These are phyloP conservation scores for Balaeniceps rex DNA, from an alignment of 2,113 vertebrate species.

Conservation along the genomic window DNA sequence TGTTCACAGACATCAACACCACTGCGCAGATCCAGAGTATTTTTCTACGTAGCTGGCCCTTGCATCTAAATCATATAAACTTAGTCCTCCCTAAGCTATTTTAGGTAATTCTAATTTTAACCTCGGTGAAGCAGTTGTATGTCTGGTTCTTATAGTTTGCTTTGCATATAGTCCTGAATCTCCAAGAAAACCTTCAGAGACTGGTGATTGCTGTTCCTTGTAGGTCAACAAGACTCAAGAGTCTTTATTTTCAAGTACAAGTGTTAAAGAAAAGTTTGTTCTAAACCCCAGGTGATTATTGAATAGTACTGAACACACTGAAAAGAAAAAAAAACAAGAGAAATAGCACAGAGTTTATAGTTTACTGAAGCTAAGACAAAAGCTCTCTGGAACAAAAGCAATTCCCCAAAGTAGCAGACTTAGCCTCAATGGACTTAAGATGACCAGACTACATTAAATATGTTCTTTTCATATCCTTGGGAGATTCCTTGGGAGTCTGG, in stretches of 20 bases:
- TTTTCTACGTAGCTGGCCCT: not conserved
- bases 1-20: not conserved
- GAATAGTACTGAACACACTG: not conserved
- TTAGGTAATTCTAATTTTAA: not conserved
- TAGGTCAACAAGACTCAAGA: not conserved
- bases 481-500: not conserved
- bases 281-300: not conserved
- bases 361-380: not conserved
- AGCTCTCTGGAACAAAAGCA: not conserved
- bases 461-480: not conserved
- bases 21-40: not conserved
- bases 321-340: not conserved
- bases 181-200: not conserved
- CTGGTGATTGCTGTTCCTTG: not conserved
- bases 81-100: not conserved
- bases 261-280: not conserved
- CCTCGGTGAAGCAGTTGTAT: not conserved
- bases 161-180: not conserved
- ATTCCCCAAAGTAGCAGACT: not conserved
- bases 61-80: not conserved
- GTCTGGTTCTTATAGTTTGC: not conserved
- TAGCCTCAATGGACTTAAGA: not conserved
- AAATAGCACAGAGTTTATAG: not conserved
- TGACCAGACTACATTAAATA: not conserved
- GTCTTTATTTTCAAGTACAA: not conserved